phyloP scores from a whole-genome alignment of 2,113 vertebrate species.

The Hypomesus transpacificus region DNA sequence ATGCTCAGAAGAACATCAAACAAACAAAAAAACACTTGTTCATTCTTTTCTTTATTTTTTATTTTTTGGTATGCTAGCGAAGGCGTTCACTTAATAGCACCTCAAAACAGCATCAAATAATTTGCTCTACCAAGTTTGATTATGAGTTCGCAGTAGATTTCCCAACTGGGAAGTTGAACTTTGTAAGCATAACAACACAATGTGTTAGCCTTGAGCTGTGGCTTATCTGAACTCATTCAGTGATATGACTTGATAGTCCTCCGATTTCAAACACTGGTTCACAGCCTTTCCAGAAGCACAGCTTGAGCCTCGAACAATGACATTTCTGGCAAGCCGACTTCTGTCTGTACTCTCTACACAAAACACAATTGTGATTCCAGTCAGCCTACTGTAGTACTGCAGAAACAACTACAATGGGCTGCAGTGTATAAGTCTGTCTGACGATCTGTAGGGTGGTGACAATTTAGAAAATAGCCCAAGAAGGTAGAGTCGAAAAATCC shows the following conservation, averaged over 20 bases:
- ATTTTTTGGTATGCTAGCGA: background rate
- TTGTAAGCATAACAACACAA: slow-evolving; percentile 9
- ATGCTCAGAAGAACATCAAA: slow-evolving; percentile 27
- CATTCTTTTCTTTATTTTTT: slow-evolving; percentile 3
- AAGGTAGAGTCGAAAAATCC: too few species aligned
- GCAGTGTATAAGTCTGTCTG: too few species aligned
- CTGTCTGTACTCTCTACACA: too few species aligned
- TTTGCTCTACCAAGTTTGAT: background rate
- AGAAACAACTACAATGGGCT: too few species aligned
- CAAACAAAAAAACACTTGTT: slow-evolving; percentile 5
- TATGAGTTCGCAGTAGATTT: slow-evolving; percentile 4
- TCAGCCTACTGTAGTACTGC: too few species aligned
- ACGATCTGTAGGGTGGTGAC: too few species aligned
- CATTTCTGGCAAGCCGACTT: too few species aligned
- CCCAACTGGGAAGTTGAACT: background rate
- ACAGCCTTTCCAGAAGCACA: background rate
- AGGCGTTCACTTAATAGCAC: background rate
- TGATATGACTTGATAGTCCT: slow-evolving; percentile 7
- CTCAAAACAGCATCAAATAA: slow-evolving; percentile 1
- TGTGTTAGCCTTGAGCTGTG: slow-evolving; percentile 11
- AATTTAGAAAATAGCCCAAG: too few species aligned
- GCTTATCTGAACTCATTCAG: background rate
- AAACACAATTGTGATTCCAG: too few species aligned
- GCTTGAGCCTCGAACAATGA: background rate
- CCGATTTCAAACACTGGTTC: background rate